A percentile compares a stretch with the other conserved stretches of the same genome.
phyloP scores from a whole-genome alignment of 2,888 invertebrate species.

The Cyaniris semiargus region DNA sequence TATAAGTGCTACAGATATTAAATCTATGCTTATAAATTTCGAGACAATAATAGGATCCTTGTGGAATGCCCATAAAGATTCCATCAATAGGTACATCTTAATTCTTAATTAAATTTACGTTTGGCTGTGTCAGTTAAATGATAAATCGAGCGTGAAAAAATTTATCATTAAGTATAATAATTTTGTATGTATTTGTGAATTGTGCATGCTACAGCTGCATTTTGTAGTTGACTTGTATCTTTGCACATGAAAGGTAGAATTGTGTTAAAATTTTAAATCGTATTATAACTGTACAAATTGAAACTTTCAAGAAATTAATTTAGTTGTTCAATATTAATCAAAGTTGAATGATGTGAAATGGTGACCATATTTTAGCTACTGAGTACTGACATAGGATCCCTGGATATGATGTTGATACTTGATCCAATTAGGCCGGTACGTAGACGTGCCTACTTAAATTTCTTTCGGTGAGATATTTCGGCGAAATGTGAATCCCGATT shows the following conservation, averaged over 20 bases:
- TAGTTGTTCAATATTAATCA: too few relatives aligned
- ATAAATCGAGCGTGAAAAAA: neutral
- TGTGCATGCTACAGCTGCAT: too few relatives aligned
- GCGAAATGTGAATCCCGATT: slow-evolving; percentile 71
- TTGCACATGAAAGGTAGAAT: neutral
- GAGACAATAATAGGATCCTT: neutral
- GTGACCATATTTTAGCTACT: neutral
- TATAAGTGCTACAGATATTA: neutral
- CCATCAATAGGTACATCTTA: neutral
- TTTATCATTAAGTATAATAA: neutral
- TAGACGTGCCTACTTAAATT: slow-evolving; percentile 14
- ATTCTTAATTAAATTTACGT: slow-evolving; percentile 1
- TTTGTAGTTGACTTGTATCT: neutral
- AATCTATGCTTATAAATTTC: neutral
- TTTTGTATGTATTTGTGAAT: neutral
- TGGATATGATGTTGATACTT: neutral
- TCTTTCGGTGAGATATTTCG: slow-evolving; percentile 64
- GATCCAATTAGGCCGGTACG: neutral
- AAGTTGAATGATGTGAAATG: neutral
- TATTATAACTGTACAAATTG: neutral
- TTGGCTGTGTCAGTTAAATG: neutral
- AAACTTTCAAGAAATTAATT: neutral
- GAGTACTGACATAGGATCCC: neutral
- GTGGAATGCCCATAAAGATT: slow-evolving; percentile 1
- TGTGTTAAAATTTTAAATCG: neutral